Evolutionary conservation across 2,113 vertebrate genomes (phyloP), one percentile per base, ranked within the genome.

Genomic region (Dinomys branickii): DNA sequence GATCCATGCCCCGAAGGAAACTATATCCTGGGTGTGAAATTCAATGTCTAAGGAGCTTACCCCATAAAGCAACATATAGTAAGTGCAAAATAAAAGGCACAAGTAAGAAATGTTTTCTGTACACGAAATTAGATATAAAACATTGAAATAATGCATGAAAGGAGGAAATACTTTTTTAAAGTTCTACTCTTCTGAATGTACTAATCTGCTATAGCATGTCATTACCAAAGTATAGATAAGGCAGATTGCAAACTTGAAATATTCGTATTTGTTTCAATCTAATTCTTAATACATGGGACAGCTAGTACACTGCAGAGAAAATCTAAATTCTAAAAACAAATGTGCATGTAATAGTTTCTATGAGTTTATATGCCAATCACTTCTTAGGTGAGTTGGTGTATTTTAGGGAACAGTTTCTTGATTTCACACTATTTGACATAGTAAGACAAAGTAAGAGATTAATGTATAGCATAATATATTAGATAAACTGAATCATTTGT

Each of bases 341-440:
- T 19, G 3, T 19, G 71, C 3, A 56, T 59, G 54, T 73, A 1
- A 56, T 58, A 24, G 22, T 19, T 78, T 89, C 20, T 38, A 28
- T 88, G 91, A 81, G 3, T 78, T 84, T 80, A 38, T 30, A 63
- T 94, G 81, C n/a, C 38, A 83, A 50, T 28, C 9, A 24, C 47
- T 88, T 94, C 28, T 71, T 73, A 90, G 38, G 69, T 85, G 33
- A 87, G 13, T 50, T 88, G 73, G 26, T 24, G 94, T 95, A 73
- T 89, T 95, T 96, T 97, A 83, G 73, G 54, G 88, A 95, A 90
- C 1, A 69, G 12, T 80, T 94, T 95, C 35, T 90, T 78, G 33
- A 91, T 94, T 78, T 87, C 50, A 87, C 22, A 61, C 20, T 73
- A 81, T 86, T 85, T 92, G 50, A 81, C 50, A 89, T 35, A 85